Percentiles rank a stretch among this genome's conserved stretches.
These are phyloP conservation scores for Periophthalmodon schlosseri DNA, from an alignment of 2,113 vertebrate genomes.

Conservation along the genomic window DNA sequence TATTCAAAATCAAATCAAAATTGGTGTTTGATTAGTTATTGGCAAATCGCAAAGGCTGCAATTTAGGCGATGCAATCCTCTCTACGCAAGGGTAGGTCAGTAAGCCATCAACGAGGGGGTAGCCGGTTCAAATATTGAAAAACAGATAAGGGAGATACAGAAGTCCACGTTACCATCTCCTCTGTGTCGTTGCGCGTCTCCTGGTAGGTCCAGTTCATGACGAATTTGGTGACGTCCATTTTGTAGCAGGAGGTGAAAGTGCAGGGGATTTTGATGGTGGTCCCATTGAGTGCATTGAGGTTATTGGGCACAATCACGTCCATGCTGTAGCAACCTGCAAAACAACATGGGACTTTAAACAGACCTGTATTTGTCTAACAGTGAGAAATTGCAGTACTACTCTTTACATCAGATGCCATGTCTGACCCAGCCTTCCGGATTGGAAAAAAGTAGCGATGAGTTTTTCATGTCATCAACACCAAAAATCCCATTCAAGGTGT, in stretches of 20 bases:
- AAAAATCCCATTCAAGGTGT: no score
- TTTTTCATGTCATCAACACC: no score
- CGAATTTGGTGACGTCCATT: constrained; percentile 86
- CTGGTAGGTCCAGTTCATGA: constrained; percentile 97
- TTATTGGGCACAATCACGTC: constrained; percentile 79
- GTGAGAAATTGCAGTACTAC: not conserved
- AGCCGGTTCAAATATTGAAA: not conserved
- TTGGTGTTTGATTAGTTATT: no score
- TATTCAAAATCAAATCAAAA: no score
- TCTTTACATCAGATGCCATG: no score
- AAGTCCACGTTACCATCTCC: constrained; percentile 80
- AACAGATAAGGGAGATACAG: not conserved
- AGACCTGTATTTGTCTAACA: not conserved
- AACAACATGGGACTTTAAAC: constrained; percentile 2
- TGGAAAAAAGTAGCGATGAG: no score
- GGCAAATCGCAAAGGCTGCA: no score
- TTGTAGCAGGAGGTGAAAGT: constrained; percentile 96
- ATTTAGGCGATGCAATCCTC: no score
- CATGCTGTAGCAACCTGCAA: constrained; percentile 81
- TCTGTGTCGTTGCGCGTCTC: constrained; percentile 85
- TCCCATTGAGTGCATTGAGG: constrained; percentile 87
- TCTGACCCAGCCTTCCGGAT: no score
- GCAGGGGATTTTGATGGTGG: constrained; percentile 85
- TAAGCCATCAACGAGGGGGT: not conserved
- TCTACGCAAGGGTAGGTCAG: no score